Percentiles rank a stretch among this genome's conserved stretches.
phyloP scores from a whole-genome alignment of 2,797 vertebrate species.

The Lateolabrax maculatus region DNA sequence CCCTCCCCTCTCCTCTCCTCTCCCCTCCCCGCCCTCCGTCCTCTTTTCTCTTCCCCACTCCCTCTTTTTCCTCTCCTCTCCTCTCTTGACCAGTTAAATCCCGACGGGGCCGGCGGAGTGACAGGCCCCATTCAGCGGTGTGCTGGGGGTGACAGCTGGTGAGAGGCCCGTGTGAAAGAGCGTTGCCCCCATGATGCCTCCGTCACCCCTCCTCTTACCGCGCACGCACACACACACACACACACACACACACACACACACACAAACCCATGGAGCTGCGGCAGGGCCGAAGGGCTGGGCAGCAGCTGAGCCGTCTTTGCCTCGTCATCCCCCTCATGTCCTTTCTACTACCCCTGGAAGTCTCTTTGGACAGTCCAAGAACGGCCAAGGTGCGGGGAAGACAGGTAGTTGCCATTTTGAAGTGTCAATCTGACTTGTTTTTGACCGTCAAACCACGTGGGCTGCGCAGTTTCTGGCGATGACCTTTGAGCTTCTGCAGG shows the following conservation, averaged over 20 bases:
- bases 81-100: slow-evolving; percentile 73
- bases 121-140: slow-evolving; percentile 96
- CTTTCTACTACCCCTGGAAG: neutral
- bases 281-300: slow-evolving; percentile 37
- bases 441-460: slow-evolving; percentile 6
- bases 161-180: slow-evolving; percentile 93
- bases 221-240: neutral
- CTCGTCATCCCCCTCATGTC: slow-evolving; percentile 23
- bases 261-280: neutral
- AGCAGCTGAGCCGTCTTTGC: slow-evolving; percentile 62
- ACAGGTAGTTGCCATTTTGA: slow-evolving; percentile 44
- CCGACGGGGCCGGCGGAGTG: slow-evolving; percentile 82
- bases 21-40: slow-evolving; percentile 13
- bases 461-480: neutral
- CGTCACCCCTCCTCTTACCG: slow-evolving; percentile 38
- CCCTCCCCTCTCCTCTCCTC: slow-evolving; percentile 36
- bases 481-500: neutral
- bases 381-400: neutral
- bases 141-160: slow-evolving; percentile 96
- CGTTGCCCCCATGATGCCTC: slow-evolving; percentile 72
- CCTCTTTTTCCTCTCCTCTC: slow-evolving; percentile 14
- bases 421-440: slow-evolving; percentile 2
- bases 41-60: slow-evolving; percentile 12
- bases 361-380: slow-evolving; percentile 17
- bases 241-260: neutral